Percentiles rank a stretch among this genome's conserved stretches.
These are phyloP conservation scores for Stratiolaelaps scimitus DNA, from an alignment of 1,140 invertebrate genomes.

Conservation along the genomic window DNA sequence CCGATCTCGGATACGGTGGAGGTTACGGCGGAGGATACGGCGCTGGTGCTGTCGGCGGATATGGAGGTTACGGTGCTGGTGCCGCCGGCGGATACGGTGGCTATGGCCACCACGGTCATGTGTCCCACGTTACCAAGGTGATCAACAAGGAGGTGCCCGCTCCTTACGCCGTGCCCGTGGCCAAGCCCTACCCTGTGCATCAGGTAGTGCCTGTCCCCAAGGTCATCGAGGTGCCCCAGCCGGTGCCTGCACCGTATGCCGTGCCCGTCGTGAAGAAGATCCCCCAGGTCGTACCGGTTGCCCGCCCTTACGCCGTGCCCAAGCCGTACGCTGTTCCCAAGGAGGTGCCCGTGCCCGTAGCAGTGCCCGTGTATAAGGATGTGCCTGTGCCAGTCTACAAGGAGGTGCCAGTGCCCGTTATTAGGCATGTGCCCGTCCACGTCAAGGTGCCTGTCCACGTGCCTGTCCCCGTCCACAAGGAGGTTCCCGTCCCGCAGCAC, in stretches of 20 bases:
- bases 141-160: conserved; percentile 26
- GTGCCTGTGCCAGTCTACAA: conserved; percentile 27
- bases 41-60: conserved; percentile 5
- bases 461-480: conserved; percentile 17
- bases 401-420: conserved; percentile 20
- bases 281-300: conserved; percentile 12
- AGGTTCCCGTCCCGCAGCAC: conserved; percentile 6
- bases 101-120: not conserved
- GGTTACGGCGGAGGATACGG: not conserved
- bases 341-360: conserved; percentile 17
- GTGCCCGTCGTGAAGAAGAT: conserved; percentile 26
- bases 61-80: not conserved
- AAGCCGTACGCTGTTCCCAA: conserved; percentile 20
- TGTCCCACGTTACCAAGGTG: conserved; percentile 23
- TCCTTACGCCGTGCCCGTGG: conserved; percentile 12
- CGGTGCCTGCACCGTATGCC: not conserved
- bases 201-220: conserved; percentile 17
- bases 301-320: conserved; percentile 15
- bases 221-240: conserved; percentile 24
- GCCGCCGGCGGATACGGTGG: not conserved
- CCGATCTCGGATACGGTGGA: conserved; percentile 17
- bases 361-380: conserved; percentile 23
- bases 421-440: conserved; percentile 25
- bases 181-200: conserved; percentile 17
- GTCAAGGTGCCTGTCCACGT: conserved; percentile 20